Evolutionary conservation across 1,140 invertebrate genomes (phyloP).

Genomic region (Littorina saxatilis): DNA sequence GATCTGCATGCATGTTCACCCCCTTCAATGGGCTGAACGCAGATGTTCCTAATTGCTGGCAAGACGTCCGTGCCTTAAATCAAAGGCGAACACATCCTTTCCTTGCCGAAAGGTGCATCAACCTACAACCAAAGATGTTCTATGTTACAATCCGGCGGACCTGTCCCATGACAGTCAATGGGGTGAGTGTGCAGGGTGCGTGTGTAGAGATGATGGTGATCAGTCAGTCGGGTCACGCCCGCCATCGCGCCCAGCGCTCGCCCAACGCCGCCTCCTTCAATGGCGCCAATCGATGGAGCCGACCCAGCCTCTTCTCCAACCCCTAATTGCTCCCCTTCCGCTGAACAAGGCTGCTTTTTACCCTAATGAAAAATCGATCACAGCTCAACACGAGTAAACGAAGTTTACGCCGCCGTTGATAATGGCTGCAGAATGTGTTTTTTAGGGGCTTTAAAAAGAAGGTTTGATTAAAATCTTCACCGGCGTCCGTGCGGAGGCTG

Average conservation of each 20-base stretch:
- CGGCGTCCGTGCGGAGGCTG: not conserved
- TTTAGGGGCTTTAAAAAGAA: constrained; percentile 31
- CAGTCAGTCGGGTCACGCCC: constrained; percentile 29
- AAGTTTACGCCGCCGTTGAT: constrained; percentile 38
- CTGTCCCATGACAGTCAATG: too few species aligned
- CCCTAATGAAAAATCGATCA: constrained; percentile 39
- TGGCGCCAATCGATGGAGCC: constrained; percentile 27
- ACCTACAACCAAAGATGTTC: too few species aligned
- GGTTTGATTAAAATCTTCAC: constrained; percentile 31
- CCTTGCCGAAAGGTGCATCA: too few species aligned
- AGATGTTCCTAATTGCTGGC: too few species aligned
- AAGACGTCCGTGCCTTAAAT: too few species aligned
- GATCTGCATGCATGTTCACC: too few species aligned
- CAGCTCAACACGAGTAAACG: constrained; percentile 39
- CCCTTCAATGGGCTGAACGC: too few species aligned
- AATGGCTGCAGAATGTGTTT: constrained; percentile 37
- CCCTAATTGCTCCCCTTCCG: constrained; percentile 39
- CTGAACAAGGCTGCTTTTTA: constrained; percentile 36
- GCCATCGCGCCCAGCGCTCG: not conserved
- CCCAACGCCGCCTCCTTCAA: not conserved
- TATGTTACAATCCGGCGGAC: too few species aligned
- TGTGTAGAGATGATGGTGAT: too few species aligned
- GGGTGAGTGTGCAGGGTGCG: too few species aligned
- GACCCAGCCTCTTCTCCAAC: constrained; percentile 15
- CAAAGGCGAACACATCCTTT: too few species aligned